Conservation (phyloP, 2,797 vertebrate species). For the Lepilemur ruficaudatus region DNA sequence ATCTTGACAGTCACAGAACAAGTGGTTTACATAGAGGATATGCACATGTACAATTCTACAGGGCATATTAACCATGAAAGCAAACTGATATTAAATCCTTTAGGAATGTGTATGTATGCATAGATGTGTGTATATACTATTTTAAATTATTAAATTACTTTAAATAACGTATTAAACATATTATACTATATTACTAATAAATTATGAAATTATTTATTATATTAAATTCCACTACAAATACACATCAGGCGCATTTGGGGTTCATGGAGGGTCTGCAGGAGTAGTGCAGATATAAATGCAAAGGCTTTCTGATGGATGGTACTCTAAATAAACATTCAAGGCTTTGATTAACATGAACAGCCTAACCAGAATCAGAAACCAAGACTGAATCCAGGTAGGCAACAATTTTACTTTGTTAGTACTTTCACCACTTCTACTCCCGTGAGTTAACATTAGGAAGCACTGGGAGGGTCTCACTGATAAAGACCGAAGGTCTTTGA, state of each 20-base stretch:
- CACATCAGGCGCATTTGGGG: neutral
- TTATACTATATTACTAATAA: neutral
- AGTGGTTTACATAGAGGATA: neutral
- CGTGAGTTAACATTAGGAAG: neutral
- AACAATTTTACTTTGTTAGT: neutral
- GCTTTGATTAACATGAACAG: neutral
- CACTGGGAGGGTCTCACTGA: accelerated
- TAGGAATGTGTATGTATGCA: neutral
- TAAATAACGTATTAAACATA: neutral
- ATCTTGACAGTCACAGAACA: constrained; percentile 5
- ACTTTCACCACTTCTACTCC: neutral
- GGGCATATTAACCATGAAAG: neutral
- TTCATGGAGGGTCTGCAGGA: accelerated
- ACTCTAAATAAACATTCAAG: neutral
- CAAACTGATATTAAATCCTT: neutral
- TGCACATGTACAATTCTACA: neutral
- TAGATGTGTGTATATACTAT: neutral
- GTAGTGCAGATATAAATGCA: neutral
- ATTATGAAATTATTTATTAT: neutral
- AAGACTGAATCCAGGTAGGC: neutral
- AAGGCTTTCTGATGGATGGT: neutral
- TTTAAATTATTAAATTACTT: neutral
- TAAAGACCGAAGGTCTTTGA: neutral
- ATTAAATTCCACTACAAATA: neutral
- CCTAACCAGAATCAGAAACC: neutral